A percentile compares a stretch with the other conserved stretches of the same genome.
These are phyloP conservation scores for Temnothorax longispinosus DNA, from an alignment of 1,140 invertebrate genomes.

Conservation along the genomic window DNA sequence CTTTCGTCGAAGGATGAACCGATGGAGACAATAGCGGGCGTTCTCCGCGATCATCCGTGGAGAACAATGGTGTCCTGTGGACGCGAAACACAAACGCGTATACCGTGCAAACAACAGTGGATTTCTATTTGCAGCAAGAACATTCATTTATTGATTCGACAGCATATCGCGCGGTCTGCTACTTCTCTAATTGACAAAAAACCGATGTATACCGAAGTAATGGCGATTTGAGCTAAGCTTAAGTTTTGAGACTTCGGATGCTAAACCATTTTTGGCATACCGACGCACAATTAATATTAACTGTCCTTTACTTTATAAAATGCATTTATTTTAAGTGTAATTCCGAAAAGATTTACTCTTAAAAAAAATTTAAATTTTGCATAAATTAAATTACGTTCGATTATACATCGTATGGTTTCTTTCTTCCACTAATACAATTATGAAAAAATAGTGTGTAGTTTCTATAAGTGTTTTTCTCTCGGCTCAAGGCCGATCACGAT, in stretches of 20 bases:
- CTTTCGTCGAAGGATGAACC: conserved; percentile 28
- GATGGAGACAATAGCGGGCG: conserved; percentile 3
- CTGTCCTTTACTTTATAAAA: conserved; percentile 23
- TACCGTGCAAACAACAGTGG: conserved; percentile 17
- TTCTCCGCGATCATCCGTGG: conserved; percentile 25
- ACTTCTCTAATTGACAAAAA: conserved; percentile 5
- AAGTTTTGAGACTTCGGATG: background rate
- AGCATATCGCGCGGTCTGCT: background rate
- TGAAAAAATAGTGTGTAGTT: background rate
- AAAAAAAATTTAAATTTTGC: background rate
- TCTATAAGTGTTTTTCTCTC: background rate
- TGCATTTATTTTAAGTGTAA: conserved; percentile 2
- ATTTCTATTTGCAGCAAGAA: conserved; percentile 37
- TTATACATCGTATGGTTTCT: background rate
- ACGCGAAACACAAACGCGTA: conserved; percentile 11
- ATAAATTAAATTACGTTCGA: background rate
- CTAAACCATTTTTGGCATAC: background rate
- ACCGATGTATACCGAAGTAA: background rate
- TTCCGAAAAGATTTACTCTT: background rate
- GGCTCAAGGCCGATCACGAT: conserved; percentile 3
- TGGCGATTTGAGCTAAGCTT: background rate
- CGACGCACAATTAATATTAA: conserved; percentile 3
- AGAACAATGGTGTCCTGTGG: conserved; percentile 22
- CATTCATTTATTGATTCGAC: conserved; percentile 39
- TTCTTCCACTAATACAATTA: background rate